phyloP scores from a whole-genome alignment of 2,888 invertebrate genomes.

The Dinocampus coccinellae region DNA sequence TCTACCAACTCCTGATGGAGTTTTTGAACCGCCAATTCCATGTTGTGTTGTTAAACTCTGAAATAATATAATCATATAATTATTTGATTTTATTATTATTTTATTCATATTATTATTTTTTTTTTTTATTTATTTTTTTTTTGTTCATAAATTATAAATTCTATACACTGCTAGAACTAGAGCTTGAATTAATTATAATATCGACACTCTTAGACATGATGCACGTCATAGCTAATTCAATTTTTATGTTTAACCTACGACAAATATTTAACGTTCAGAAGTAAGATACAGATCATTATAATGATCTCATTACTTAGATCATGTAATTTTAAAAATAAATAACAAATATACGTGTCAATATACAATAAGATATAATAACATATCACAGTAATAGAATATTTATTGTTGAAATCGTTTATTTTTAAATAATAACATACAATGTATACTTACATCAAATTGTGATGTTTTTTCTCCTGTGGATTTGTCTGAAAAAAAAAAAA shows the following conservation, averaged over 20 bases:
- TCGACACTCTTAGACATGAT: background rate
- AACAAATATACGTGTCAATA: too few species aligned
- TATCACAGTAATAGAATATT: background rate
- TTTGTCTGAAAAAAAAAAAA: constrained; percentile 70
- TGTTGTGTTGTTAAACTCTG: constrained; percentile 63
- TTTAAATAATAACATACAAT: constrained; percentile 22
- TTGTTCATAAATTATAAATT: background rate
- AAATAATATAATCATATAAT: constrained; percentile 32
- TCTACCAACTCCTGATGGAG: constrained; percentile 69
- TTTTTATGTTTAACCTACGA: background rate
- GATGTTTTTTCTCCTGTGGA: constrained; percentile 75
- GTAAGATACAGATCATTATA: background rate
- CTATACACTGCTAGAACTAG: background rate
- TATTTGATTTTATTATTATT: background rate
- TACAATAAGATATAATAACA: background rate
- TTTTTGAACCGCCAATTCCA: constrained; percentile 65
- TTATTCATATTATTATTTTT: background rate
- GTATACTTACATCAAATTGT: constrained; percentile 75
- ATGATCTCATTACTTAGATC: background rate
- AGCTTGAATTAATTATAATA: background rate
- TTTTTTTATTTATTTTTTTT: background rate
- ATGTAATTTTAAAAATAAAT: too few species aligned
- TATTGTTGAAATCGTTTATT: background rate
- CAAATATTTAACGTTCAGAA: background rate
- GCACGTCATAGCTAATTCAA: background rate